phyloP scores from a whole-genome alignment of 2,797 vertebrate genomes.

The Ctenochaetus hawaiiensis region DNA sequence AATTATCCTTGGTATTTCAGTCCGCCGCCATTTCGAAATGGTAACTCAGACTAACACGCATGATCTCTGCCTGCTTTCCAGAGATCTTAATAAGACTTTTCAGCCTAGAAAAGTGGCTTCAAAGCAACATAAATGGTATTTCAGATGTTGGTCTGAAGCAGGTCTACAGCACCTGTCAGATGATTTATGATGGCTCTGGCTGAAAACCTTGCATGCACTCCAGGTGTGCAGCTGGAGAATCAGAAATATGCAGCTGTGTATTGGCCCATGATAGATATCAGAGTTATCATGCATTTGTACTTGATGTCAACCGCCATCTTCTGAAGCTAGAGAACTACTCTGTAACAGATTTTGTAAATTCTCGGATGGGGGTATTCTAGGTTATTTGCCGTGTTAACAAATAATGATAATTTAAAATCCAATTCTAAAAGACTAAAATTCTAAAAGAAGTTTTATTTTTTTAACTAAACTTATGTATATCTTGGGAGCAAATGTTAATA shows the following conservation, averaged over 20 bases:
- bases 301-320: neutral
- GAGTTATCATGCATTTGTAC: neutral
- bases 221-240: slow-evolving; percentile 3
- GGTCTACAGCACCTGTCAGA: slow-evolving; percentile 10
- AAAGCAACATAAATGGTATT: neutral
- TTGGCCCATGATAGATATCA: neutral
- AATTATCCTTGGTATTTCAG: neutral
- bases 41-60: neutral
- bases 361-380: neutral
- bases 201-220: slow-evolving; percentile 2
- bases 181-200: slow-evolving; percentile 10
- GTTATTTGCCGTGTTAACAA: neutral
- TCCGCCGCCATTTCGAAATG: neutral
- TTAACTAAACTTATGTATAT: neutral
- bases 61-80: neutral
- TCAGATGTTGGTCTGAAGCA: neutral
- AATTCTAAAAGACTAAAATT: neutral
- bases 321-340: neutral
- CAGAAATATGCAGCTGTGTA: slow-evolving; percentile 18
- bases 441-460: neutral
- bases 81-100: neutral
- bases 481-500: slow-evolving; percentile 4
- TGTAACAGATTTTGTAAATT: neutral
- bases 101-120: neutral
- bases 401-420: neutral